Evolutionary conservation across 2,113 vertebrate species (phyloP).

Genomic region (Nymphicus hollandicus): DNA sequence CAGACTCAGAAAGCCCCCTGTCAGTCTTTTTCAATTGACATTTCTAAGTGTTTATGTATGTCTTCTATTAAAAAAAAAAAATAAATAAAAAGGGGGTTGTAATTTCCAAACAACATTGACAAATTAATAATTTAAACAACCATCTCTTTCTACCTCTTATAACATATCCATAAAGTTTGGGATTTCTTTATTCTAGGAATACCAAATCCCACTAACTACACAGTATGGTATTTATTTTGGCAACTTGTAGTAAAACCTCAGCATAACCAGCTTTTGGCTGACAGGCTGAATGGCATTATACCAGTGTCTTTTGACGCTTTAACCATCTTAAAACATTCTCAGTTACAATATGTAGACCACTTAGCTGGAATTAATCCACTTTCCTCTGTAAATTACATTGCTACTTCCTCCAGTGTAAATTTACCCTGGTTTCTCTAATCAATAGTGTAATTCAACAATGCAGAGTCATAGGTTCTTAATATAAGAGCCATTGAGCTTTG

Average conservation of each 20-base stretch:
- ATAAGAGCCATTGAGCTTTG: background rate
- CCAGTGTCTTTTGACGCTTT: background rate
- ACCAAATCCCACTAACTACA: background rate
- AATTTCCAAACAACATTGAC: background rate
- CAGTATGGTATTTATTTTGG: slow-evolving; percentile 33
- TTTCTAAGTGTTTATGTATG: background rate
- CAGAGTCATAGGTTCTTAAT: background rate
- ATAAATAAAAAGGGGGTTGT: background rate
- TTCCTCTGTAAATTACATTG: background rate
- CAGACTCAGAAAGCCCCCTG: background rate
- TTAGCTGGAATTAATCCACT: slow-evolving; percentile 8
- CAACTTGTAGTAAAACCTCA: background rate
- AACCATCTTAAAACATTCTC: slow-evolving; percentile 14
- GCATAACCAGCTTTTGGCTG: background rate
- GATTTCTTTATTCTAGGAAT: background rate
- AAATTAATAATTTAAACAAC: background rate
- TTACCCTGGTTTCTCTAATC: background rate
- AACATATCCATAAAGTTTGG: background rate
- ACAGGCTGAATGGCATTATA: slow-evolving; percentile 35
- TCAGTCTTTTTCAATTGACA: background rate
- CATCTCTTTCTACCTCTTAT: background rate
- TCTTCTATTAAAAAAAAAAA: background rate
- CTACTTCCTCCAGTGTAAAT: slow-evolving; percentile 32
- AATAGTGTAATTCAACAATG: background rate
- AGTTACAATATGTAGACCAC: background rate